A percentile compares a stretch with the other conserved stretches of the same genome.
phyloP scores from a whole-genome alignment of 2,797 vertebrate species.

The Lacerta bilineata region DNA sequence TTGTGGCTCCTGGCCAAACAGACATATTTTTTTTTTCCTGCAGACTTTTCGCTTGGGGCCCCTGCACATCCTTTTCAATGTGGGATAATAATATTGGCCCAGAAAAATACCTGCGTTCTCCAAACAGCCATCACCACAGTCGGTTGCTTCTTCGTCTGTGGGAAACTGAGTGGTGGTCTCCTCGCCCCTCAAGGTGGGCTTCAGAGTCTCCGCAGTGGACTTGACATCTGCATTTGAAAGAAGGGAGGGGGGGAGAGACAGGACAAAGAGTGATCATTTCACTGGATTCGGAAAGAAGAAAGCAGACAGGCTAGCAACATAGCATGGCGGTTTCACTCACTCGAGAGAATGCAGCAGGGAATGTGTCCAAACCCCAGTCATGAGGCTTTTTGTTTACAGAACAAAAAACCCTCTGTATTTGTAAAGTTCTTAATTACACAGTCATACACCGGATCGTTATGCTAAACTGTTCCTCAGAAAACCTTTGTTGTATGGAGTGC shows the following conservation, averaged over 20 bases:
- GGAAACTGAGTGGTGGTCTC: constrained; percentile 86
- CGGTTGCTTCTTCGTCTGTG: constrained; percentile 78
- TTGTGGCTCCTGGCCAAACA: not conserved
- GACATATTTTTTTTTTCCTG: not conserved
- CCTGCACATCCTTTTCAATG: not conserved
- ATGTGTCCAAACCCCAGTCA: not conserved
- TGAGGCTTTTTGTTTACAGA: not conserved
- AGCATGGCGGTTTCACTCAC: not conserved
- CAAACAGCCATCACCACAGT: constrained; percentile 81
- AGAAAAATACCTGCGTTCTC: constrained; percentile 80
- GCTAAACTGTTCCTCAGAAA: not conserved
- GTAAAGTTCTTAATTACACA: not conserved
- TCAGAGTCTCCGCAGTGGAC: constrained; percentile 88
- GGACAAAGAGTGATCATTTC: constrained; percentile 25
- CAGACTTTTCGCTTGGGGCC: not conserved
- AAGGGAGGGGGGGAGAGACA: not conserved
- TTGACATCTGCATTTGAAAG: constrained; percentile 84
- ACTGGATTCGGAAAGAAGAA: not conserved
- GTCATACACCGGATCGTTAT: not conserved
- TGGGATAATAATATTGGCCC: not conserved
- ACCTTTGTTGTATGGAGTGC: not conserved
- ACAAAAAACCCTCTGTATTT: not conserved
- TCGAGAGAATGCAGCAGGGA: not conserved
- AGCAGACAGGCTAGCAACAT: not conserved
- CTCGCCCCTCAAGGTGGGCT: constrained; percentile 86